phyloP scores from a whole-genome alignment of 2,888 invertebrate genomes.

The Cosmia pyralina region DNA sequence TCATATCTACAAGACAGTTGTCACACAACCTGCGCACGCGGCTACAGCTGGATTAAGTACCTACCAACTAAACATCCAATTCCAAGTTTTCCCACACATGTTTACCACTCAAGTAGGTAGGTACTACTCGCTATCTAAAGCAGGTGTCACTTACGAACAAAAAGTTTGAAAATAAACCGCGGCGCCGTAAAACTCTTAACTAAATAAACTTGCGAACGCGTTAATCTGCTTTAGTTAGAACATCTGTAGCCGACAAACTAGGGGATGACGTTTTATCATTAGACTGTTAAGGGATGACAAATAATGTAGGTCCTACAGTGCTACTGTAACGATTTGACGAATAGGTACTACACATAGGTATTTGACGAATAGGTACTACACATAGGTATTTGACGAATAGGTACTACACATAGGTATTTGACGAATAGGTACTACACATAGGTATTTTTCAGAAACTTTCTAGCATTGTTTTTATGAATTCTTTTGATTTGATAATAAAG shows the following conservation, averaged over 20 bases:
- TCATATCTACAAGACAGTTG: not conserved
- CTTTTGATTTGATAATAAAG: not conserved
- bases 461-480: not conserved
- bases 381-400: too few species aligned
- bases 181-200: conserved; percentile 85
- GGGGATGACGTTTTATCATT: conserved; percentile 78
- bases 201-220: conserved; percentile 85
- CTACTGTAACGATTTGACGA: conserved; percentile 7
- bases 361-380: conserved; percentile 14
- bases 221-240: conserved; percentile 80
- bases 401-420: too few species aligned
- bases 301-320: not conserved
- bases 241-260: conserved; percentile 78
- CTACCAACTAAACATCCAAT: not conserved
- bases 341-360: conserved; percentile 15
- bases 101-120: conserved; percentile 51
- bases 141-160: conserved; percentile 84
- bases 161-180: conserved; percentile 83
- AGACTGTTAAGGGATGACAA: conserved; percentile 46
- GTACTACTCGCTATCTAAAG: conserved; percentile 77
- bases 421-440: too few species aligned
- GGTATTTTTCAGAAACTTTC: not conserved
- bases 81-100: conserved; percentile 55
- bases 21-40: conserved; percentile 5
- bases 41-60: not conserved